Conservation (phyloP, 2,113 vertebrate genomes). For the Helogale parvula region DNA sequence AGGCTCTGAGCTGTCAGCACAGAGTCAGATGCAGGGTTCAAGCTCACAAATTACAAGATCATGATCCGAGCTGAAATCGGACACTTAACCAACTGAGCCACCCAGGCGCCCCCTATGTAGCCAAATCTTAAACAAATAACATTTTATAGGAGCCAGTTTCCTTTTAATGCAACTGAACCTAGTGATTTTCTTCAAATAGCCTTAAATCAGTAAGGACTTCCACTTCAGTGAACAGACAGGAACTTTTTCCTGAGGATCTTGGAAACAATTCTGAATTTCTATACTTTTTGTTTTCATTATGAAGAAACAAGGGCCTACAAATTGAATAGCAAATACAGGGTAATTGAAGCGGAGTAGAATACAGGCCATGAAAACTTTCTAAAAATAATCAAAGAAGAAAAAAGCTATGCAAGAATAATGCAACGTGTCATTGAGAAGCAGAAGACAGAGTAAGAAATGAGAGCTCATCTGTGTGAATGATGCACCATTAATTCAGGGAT, state of each 20-base stretch:
- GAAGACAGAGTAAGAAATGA: neutral
- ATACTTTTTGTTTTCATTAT: neutral
- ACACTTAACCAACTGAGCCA: too few species aligned
- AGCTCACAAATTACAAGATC: too few species aligned
- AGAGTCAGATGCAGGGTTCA: too few species aligned
- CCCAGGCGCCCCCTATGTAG: neutral
- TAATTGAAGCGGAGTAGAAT: neutral
- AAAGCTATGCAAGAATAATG: neutral
- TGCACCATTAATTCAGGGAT: neutral
- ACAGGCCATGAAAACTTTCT: neutral
- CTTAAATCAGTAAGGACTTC: neutral
- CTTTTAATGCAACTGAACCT: neutral
- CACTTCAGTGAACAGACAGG: neutral
- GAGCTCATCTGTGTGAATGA: neutral
- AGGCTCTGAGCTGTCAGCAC: too few species aligned
- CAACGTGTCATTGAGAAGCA: neutral
- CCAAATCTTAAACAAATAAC: neutral
- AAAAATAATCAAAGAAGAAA: neutral
- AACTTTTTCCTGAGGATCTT: neutral
- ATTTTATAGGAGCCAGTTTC: neutral
- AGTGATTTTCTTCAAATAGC: neutral
- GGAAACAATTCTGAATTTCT: constrained; percentile 25
- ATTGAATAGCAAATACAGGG: neutral
- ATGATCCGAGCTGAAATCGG: too few species aligned
- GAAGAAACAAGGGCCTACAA: neutral